Conservation (phyloP, 2,113 vertebrate genomes). For the Heteronetta atricapilla region DNA sequence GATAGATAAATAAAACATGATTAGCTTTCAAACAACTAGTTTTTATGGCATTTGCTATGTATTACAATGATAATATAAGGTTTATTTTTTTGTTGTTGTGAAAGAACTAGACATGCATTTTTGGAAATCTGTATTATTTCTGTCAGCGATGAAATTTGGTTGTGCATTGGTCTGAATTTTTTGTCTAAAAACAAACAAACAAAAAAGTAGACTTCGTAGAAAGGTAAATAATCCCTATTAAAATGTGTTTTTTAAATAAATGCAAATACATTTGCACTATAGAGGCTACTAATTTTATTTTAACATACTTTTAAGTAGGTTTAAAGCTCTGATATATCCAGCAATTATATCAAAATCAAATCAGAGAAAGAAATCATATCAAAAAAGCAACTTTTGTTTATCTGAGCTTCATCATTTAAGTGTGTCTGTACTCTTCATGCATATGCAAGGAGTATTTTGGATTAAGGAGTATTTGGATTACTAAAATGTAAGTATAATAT, state of each 20-base stretch:
- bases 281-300: background rate
- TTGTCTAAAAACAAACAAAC: too few relatives aligned
- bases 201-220: background rate
- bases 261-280: background rate
- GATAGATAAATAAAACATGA: background rate
- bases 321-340: background rate
- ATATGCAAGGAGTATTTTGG: background rate
- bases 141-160: background rate
- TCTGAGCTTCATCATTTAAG: background rate
- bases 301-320: background rate
- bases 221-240: background rate
- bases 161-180: background rate
- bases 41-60: background rate
- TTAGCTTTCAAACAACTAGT: background rate
- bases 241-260: background rate
- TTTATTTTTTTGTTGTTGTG: background rate
- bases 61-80: background rate
- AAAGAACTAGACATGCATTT: background rate
- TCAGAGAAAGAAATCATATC: background rate
- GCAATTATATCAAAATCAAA: background rate
- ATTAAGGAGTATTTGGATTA: background rate
- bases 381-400: background rate
- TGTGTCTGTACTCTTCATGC: background rate
- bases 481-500: too few relatives aligned
- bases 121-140: background rate